Base-by-base conservation (phyloP, 2,113 vertebrate species). In the Cervus canadensis region DNA sequence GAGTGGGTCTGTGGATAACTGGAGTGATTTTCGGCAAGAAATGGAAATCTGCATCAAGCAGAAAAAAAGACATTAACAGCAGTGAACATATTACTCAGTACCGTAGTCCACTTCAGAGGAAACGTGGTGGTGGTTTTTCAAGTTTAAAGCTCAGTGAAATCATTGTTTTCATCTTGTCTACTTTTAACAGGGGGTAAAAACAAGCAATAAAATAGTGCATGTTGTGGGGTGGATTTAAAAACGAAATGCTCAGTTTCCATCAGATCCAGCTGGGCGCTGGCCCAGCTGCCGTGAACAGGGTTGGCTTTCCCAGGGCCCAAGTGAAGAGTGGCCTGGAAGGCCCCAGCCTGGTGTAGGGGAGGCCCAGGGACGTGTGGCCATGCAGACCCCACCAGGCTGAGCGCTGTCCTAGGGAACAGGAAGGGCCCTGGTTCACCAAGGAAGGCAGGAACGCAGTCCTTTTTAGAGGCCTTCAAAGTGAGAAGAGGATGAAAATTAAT, bases 401-500 rank as follows among this genome's bases (percentile, higher is more conserved):
- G 81, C 90, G 85, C 85, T 15, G 52, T 97, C 93, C 86, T 87
- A 76, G 3, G 2, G 96, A 98, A 97, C 92, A 95, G 97, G 96
- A 96, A 78, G 79, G 97, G 92, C 64, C 98, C 98, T 98, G 84
- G 94, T 59, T 98, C 97, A 98, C 98, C 93, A 95, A 98, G 97
- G 95, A 97, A 98, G 94, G 87, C 95, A 91, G 97, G 97, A 98
- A 94, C 67, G 54, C 89, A 33, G 88, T 89, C 97, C 97, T 98
- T 90, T 99, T 98, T 97, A 98, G 95, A 97, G 98, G 97, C 89
- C 97, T 98, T 98, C 97, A 98, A 98, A 98, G 82, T 97, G 98
- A 98, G 28, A 91, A 96, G 98, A 95, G 98, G 98, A 98, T 98
- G 98, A 96, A 98, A 99, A 99, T 99, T 98, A 98, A 99, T 98